Evolutionary conservation across 2,113 vertebrate genomes (phyloP), one percentile per base, ranked within the genome.

Genomic region (Eurypyga helias): DNA sequence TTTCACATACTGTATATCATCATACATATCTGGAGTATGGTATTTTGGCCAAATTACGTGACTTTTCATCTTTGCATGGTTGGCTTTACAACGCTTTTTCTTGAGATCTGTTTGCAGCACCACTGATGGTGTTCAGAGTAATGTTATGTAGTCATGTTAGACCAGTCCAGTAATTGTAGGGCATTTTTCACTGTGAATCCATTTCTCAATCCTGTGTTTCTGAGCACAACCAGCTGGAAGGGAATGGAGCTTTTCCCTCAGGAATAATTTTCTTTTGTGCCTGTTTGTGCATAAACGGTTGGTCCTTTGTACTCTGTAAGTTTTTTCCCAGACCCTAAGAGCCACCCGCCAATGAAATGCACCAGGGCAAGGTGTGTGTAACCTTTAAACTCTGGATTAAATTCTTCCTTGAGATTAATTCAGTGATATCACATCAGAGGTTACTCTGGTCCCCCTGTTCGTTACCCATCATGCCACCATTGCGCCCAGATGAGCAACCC

Each of bases 221-320:
- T 91, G 79, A 89, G 67, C 69, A 71, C 48, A 91, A 45, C 38
- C 93, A 98, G 77, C 92, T 95, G 92, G 85, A 89, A 95, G 62
- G 91, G 87, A 89, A 66, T 73, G 31, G 43, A 92, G 36, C 45
- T 64, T 6, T 78, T 93, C 45, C 71, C 66, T 90, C 54, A 94
- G 31, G 80, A 79, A 67, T 93, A 4, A 82, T 86, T 88, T 90
- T 93, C n/a, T 41, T 41, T 96, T 87, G 58, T 97, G 58, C 65
- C 71, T 78, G 62, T 80, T 79, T 95, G 71, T 86, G 36, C n/a
- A 48, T 79, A 76, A 97, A 77, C 84, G 94, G 66, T 82, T 95
- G 79, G 51, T 72, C 23, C 67, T 93, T 93, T 75, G 55, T 96
- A 57, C 66, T 79, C 7, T 1, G 48, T 54, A 57, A 66, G 58